A percentile compares a stretch with the other conserved stretches of the same genome.
phyloP scores from a whole-genome alignment of 2,888 invertebrate genomes.

The Thereva unica region DNA sequence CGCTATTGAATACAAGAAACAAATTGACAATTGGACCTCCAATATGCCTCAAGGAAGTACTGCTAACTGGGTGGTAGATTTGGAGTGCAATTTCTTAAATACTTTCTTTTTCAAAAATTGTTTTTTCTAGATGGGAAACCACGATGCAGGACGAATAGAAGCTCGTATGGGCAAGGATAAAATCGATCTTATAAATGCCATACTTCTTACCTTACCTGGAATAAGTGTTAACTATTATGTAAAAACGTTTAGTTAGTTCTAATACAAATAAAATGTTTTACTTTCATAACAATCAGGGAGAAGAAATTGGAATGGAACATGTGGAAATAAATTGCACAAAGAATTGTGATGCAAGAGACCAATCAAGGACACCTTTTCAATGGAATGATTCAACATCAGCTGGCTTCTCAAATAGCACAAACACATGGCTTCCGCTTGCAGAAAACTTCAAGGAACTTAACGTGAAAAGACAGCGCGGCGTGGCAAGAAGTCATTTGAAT shows the following conservation, averaged over 20 bases:
- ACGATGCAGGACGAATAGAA: conserved; percentile 67
- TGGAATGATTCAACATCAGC: conserved; percentile 61
- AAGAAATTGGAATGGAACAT: conserved; percentile 70
- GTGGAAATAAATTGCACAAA: conserved; percentile 44
- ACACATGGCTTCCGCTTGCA: conserved; percentile 72
- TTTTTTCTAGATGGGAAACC: conserved; percentile 65
- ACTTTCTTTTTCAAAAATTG: background rate
- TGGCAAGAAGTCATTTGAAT: conserved; percentile 62
- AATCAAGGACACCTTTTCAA: conserved; percentile 66
- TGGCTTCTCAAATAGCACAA: conserved; percentile 63
- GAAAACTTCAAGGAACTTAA: conserved; percentile 65
- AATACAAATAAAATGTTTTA: too few species aligned
- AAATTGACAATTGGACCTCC: conserved; percentile 62
- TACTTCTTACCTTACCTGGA: conserved; percentile 75
- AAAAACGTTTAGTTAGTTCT: conserved; percentile 13
- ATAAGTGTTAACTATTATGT: conserved; percentile 79
- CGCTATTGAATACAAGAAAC: conserved; percentile 60
- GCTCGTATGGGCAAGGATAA: conserved; percentile 67
- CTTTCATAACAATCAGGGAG: conserved; percentile 64
- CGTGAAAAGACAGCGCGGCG: conserved; percentile 61
- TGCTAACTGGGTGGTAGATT: conserved; percentile 67
- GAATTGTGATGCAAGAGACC: conserved; percentile 59
- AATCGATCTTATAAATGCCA: conserved; percentile 69
- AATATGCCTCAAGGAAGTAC: conserved; percentile 61
- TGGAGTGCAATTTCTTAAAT: background rate